These are phyloP conservation scores for Dromococcyx pavoninus DNA, from an alignment of 2,797 vertebrate genomes.

Conservation along the genomic window DNA sequence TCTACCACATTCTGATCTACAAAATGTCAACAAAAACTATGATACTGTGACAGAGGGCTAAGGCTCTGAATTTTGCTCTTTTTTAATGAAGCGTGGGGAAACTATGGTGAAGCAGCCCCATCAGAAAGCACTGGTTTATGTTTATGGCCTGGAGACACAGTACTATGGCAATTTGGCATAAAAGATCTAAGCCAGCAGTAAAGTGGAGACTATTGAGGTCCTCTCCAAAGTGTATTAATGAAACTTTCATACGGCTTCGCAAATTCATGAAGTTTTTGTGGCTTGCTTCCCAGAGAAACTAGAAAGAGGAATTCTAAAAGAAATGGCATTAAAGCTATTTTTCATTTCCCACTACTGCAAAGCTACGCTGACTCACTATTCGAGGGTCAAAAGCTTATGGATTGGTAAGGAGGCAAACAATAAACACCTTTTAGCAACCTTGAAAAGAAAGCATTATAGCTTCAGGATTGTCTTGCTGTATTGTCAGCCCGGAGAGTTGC, in stretches of 20 bases:
- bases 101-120: not conserved
- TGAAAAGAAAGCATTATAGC: not conserved
- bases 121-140: not conserved
- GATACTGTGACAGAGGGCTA: not conserved
- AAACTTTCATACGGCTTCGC: constrained; percentile 17
- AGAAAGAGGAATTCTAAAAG: not conserved
- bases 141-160: not conserved
- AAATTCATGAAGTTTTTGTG: not conserved
- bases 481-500: not conserved
- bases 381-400: constrained; percentile 6
- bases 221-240: not conserved
- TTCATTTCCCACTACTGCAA: constrained; percentile 29
- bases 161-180: not conserved
- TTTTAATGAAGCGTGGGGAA: not conserved
- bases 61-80: not conserved
- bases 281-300: constrained; percentile 29
- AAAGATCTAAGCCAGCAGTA: not conserved
- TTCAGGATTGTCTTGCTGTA: not conserved
- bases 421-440: constrained; percentile 15
- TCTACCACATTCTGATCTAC: not conserved
- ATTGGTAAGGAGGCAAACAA: constrained; percentile 12
- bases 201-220: constrained; percentile 30
- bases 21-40: not conserved
- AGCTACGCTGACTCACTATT: not conserved
- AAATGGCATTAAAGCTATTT: constrained; percentile 17